Evolutionary conservation across 2,113 vertebrate genomes (phyloP).

Genomic region (pig (Sus scrofa)): T2T-Sscrofa CM000827.6:68355501-68356000

Average conservation of each 20-base stretch:
- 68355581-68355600: neutral
- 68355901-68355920: neutral
- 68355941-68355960: neutral
- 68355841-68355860: neutral
- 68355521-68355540: neutral
- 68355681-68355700: slow-evolving; percentile 24
- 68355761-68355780: neutral
- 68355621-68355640: neutral
- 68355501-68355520: neutral
- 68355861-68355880: slow-evolving; percentile 9
- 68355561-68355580: too few species aligned
- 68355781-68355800: neutral
- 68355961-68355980: neutral
- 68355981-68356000: neutral
- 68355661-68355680: slow-evolving; percentile 29
- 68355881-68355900: neutral
- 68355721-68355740: neutral
- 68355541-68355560: neutral
- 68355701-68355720: slow-evolving; percentile 25
- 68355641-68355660: slow-evolving; percentile 55
- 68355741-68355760: slow-evolving; percentile 1
- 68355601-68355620: neutral
- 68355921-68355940: neutral
- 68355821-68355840: neutral
- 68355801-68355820: neutral